phyloP scores from a whole-genome alignment of 1,140 invertebrate species.

The Himalopsyche phryganea region DNA sequence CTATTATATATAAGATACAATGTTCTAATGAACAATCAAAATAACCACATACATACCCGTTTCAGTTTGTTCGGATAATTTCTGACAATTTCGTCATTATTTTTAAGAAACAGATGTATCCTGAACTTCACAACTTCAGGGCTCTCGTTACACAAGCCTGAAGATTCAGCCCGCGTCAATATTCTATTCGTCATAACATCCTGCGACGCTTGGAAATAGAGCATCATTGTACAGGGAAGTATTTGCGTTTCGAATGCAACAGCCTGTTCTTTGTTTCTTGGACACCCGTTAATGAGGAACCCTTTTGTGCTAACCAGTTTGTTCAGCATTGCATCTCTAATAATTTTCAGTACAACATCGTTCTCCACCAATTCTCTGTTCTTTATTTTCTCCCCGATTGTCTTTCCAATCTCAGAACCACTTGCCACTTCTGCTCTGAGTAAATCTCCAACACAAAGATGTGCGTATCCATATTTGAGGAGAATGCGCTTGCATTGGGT shows the following conservation, averaged over 20 bases:
- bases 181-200: constrained; percentile 35
- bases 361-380: constrained; percentile 49
- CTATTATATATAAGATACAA: too few species aligned
- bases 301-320: constrained; percentile 42
- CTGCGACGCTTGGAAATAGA: constrained; percentile 45
- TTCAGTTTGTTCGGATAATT: too few species aligned
- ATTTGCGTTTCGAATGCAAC: constrained; percentile 47
- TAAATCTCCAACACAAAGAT: too few species aligned
- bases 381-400: constrained; percentile 35
- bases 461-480: constrained; percentile 46
- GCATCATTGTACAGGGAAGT: constrained; percentile 48
- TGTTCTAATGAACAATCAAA: too few species aligned
- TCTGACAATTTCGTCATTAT: too few species aligned
- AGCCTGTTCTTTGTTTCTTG: constrained; percentile 45
- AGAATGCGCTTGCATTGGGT: constrained; percentile 47
- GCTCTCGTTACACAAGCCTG: too few species aligned
- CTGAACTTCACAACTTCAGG: too few species aligned
- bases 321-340: constrained; percentile 48
- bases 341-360: constrained; percentile 39
- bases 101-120: too few species aligned
- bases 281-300: constrained; percentile 49
- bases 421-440: constrained; percentile 31
- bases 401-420: constrained; percentile 35
- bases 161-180: neutral
- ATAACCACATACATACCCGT: too few species aligned